Evolutionary conservation across 2,888 invertebrate genomes (phyloP).

Genomic region (Caenorhabditis sinica): DNA sequence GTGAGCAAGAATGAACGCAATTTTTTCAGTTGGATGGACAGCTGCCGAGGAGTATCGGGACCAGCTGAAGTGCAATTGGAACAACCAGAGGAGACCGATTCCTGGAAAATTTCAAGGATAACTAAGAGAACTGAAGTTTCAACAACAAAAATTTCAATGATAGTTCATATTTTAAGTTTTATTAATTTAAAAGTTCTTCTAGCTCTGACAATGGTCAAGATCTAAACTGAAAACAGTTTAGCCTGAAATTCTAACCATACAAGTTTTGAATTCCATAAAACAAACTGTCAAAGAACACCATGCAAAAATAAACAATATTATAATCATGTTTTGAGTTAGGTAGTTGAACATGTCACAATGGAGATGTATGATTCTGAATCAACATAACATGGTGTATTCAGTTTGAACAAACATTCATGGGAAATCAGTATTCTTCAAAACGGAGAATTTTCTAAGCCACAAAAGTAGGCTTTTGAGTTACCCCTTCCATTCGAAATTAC

Average conservation of each 20-base stretch:
- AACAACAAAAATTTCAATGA: too few species aligned
- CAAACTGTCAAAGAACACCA: background rate
- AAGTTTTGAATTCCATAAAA: background rate
- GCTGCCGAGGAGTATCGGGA: constrained; percentile 80
- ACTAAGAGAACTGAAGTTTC: too few species aligned
- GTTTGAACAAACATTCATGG: constrained; percentile 21
- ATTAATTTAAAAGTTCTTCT: too few species aligned
- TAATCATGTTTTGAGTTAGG: constrained; percentile 7
- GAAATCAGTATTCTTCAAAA: background rate
- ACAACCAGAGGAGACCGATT: constrained; percentile 75
- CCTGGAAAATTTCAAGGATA: constrained; percentile 63
- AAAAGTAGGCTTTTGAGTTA: too few species aligned
- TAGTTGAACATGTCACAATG: background rate
- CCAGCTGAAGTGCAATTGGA: constrained; percentile 75
- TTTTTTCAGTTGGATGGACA: constrained; percentile 82
- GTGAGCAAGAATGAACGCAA: constrained; percentile 82
- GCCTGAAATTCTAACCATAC: background rate
- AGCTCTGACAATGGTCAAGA: too few species aligned
- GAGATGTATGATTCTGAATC: background rate
- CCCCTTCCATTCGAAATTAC: too few species aligned
- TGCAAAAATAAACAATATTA: background rate
- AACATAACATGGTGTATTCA: background rate
- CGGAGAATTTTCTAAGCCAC: background rate
- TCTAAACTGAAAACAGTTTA: background rate
- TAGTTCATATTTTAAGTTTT: too few species aligned